Evolutionary conservation across 2,113 vertebrate species (phyloP).

Genomic region (Urocolius indicus): DNA sequence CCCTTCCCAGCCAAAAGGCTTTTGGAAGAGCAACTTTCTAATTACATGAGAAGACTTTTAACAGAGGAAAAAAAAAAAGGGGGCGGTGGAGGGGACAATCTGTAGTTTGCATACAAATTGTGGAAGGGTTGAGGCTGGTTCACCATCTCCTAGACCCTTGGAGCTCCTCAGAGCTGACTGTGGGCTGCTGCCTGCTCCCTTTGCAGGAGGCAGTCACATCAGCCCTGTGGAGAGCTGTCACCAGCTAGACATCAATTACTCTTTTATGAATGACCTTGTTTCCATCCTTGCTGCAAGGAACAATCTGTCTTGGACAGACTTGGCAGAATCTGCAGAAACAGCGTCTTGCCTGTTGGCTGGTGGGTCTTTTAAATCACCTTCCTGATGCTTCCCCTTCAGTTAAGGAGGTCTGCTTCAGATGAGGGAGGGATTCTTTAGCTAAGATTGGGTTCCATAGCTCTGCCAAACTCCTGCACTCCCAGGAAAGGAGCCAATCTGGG

Average conservation of each 20-base stretch:
- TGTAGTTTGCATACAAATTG: not conserved
- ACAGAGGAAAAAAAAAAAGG: not conserved
- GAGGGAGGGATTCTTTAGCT: not conserved
- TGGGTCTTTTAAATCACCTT: not conserved
- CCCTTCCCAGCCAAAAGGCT: constrained; percentile 28
- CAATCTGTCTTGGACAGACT: not conserved
- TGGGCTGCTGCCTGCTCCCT: not conserved
- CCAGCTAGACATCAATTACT: constrained; percentile 10
- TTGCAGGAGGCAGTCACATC: not conserved
- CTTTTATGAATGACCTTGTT: constrained; percentile 47
- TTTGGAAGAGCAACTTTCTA: constrained; percentile 47
- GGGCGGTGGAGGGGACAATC: no score
- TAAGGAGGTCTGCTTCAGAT: not conserved
- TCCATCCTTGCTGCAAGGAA: constrained; percentile 41
- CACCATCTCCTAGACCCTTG: not conserved
- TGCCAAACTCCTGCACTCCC: not conserved
- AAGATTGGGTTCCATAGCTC: not conserved
- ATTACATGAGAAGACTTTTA: constrained; percentile 51
- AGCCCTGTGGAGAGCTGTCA: not conserved
- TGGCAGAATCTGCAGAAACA: not conserved
- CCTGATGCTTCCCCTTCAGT: not conserved
- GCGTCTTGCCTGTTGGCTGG: not conserved
- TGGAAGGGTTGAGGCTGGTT: not conserved
- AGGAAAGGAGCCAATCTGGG: not conserved
- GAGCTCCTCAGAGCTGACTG: rapidly evolving